Base-by-base conservation (phyloP, 1,140 invertebrate genomes). In the Catajapyx aquilonaris region DNA sequence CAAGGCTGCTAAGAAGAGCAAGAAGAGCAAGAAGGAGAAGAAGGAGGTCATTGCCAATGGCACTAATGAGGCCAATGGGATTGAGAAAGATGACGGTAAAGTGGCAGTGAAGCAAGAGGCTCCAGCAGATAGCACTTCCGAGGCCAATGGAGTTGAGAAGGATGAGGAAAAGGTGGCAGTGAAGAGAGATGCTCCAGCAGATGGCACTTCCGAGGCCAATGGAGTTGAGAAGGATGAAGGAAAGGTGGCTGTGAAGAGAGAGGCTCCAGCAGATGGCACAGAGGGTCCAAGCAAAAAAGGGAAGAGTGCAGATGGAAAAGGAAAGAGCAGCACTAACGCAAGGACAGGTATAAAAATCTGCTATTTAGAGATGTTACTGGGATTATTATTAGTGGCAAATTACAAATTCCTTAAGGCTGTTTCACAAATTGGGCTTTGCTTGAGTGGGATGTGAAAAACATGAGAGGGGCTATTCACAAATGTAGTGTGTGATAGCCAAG, bases 1-100 rank as follows among this genome's bases (percentile, higher is more conserved):
- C 3, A 88, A 85, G 54, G 60, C 61, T 4, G 59, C 59, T n/a
- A 86, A 85, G 38, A 77, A 71, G 44, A 71, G 60, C 41, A 52
- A 69, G 46, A 46, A 45, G 22, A 57, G 48, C 41, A 49, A 46
- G 23, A 32, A 36, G 38, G 40, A 34, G 47, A 38, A 20, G 42
- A 49, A 40, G 43, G 37, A 40, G 25, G 2, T 20, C 32, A 33
- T 15, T 11, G n/a, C 39, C 13, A 35, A 28, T 10, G 20, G 17
- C 5, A 16, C 9, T 10, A 25, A 30, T 15, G 52, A 49, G 39
- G 43, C 30, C 19, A 46, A 51, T 38, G 35, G 31, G 35, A 44
- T 43, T 21, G 31, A 21, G 41, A 38, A 20, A 28, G 20, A 18
- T 32, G n/a, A n/a, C n/a, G n/a, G n/a, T n/a, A n/a, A n/a, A n/a